These are phyloP conservation scores for Tiliacea aurago DNA, from an alignment of 2,888 invertebrate genomes.

Conservation along the genomic window DNA sequence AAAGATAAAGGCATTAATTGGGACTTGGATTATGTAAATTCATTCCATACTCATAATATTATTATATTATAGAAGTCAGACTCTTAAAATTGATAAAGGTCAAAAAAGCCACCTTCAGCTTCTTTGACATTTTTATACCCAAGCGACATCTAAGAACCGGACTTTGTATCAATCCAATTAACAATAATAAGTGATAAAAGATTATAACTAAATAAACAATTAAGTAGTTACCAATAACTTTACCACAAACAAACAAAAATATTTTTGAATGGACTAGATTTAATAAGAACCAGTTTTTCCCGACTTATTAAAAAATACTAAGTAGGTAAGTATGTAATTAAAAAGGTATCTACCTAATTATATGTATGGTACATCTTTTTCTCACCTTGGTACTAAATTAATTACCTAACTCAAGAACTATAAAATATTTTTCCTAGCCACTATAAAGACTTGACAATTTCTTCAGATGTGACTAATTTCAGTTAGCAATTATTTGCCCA, in stretches of 20 bases:
- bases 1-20: neutral
- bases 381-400: neutral
- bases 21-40: neutral
- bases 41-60: neutral
- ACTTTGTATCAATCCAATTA: conserved; percentile 30
- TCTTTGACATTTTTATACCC: conserved; percentile 26
- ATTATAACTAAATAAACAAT: conserved; percentile 26
- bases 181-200: conserved; percentile 30
- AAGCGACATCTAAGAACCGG: conserved; percentile 31
- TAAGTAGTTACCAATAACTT: neutral
- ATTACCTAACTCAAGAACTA: neutral
- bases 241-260: conserved; percentile 16
- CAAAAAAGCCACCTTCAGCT: conserved; percentile 35
- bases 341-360: neutral
- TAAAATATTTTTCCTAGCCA: neutral
- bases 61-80: neutral
- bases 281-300: neutral
- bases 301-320: neutral
- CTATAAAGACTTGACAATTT: conserved; percentile 10
- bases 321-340: neutral
- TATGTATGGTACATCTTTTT: neutral
- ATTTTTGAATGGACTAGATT: conserved; percentile 2
- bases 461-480: conserved; percentile 30
- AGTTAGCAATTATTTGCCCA: neutral
- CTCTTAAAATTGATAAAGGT: conserved; percentile 42